phyloP scores from a whole-genome alignment of 2,888 invertebrate genomes.

The Epistrophella euchroma region DNA sequence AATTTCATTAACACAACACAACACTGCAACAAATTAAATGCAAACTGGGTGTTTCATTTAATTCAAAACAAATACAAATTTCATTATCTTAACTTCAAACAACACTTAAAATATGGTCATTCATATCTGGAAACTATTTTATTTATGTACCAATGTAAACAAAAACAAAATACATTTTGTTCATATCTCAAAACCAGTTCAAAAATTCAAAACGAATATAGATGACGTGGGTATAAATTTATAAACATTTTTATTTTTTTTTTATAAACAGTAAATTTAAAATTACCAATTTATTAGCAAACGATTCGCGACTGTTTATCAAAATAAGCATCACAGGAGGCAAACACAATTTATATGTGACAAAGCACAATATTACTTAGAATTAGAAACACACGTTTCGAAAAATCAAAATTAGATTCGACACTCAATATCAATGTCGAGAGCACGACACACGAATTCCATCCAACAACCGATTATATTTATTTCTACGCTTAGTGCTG shows the following conservation, averaged over 20 bases:
- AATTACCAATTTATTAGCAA: constrained; percentile 39
- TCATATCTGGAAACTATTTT: not conserved
- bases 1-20: constrained; percentile 3
- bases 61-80: not conserved
- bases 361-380: constrained; percentile 9
- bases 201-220: not conserved
- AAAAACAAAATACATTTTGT: constrained; percentile 2
- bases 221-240: constrained; percentile 6
- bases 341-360: constrained; percentile 3
- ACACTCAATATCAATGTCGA: constrained; percentile 33
- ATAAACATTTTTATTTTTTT: not conserved
- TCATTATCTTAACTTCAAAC: constrained; percentile 6
- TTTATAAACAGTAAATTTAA: not conserved
- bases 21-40: not conserved
- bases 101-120: not conserved
- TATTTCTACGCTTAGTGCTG: not conserved
- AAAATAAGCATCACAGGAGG: constrained; percentile 31
- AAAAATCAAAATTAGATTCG: constrained; percentile 3
- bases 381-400: constrained; percentile 41
- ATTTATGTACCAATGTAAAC: not conserved
- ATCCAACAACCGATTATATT: not conserved
- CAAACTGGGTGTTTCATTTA: not conserved
- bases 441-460: constrained; percentile 10
- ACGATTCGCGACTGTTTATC: constrained; percentile 9
- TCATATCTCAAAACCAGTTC: not conserved